A percentile compares a stretch with the other conserved stretches of the same genome.
Evolutionary conservation across 1,140 invertebrate species (phyloP).

Genomic region (Anagrus nilaparvatae): DNA sequence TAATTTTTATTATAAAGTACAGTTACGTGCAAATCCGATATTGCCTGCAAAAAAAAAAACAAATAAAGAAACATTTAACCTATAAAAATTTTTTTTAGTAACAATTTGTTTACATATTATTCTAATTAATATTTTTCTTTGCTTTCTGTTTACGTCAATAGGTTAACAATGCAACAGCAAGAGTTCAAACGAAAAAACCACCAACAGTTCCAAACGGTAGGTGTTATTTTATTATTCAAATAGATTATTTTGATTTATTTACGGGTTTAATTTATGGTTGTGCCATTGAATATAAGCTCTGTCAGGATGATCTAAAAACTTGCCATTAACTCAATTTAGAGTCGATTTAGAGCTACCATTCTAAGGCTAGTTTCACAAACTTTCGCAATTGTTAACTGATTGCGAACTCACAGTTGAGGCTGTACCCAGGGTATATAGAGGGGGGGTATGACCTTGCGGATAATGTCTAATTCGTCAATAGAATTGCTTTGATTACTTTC

Average conservation of each 20-base stretch:
- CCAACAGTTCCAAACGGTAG: slow-evolving; percentile 87
- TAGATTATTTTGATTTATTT: slow-evolving; percentile 4
- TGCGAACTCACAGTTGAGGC: too few species aligned
- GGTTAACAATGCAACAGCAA: slow-evolving; percentile 96
- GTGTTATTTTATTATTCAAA: slow-evolving; percentile 25
- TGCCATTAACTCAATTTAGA: neutral
- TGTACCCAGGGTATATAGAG: too few species aligned
- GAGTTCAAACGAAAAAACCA: slow-evolving; percentile 97
- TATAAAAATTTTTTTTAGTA: neutral
- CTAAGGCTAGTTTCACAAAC: too few species aligned
- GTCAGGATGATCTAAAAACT: neutral
- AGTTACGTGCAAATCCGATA: neutral
- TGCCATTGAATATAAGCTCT: slow-evolving; percentile 5
- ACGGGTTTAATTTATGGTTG: slow-evolving; percentile 2
- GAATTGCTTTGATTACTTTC: too few species aligned
- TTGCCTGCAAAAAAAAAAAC: slow-evolving; percentile 1
- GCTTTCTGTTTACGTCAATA: too few species aligned
- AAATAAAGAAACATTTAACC: neutral
- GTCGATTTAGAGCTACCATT: neutral
- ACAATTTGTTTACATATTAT: slow-evolving; percentile 5
- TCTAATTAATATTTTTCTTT: slow-evolving; percentile 3
- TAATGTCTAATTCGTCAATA: too few species aligned
- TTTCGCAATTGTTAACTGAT: too few species aligned
- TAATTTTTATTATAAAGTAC: too few species aligned
- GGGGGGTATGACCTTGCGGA: too few species aligned